A percentile compares a stretch with the other conserved stretches of the same genome.
Conservation (phyloP, 2,888 invertebrate species). For the Epirrhoe tristata region DNA sequence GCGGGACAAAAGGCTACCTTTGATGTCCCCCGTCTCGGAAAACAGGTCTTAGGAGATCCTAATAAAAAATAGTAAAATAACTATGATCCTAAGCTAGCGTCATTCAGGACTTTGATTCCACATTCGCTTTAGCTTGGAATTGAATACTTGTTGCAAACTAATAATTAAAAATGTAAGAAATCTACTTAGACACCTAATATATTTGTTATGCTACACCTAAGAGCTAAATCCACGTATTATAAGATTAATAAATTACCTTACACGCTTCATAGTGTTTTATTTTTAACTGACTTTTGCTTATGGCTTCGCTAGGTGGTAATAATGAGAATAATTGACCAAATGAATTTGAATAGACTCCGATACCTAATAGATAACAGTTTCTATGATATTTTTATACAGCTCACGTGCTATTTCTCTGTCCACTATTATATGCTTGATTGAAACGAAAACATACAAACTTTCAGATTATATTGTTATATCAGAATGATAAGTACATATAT, state of each 20-base stretch:
- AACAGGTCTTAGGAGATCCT: neutral
- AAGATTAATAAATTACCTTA: constrained; percentile 15
- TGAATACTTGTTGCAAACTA: constrained; percentile 1
- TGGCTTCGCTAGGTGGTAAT: too few relatives aligned
- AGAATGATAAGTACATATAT: neutral
- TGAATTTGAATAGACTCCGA: too few relatives aligned
- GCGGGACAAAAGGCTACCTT: constrained; percentile 39
- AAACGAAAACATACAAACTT: too few relatives aligned
- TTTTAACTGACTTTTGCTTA: neutral
- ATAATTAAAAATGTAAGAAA: neutral
- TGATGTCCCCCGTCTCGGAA: constrained; percentile 29
- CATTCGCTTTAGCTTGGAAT: constrained; percentile 1
- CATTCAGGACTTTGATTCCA: neutral
- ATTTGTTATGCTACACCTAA: too few relatives aligned
- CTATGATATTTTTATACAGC: too few relatives aligned
- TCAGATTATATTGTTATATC: neutral
- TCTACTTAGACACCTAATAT: neutral
- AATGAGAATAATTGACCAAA: too few relatives aligned
- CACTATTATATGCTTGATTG: too few relatives aligned
- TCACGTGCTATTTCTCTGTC: too few relatives aligned
- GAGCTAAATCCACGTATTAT: neutral
- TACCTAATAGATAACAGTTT: too few relatives aligned
- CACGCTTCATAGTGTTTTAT: constrained; percentile 14
- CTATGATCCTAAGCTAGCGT: constrained; percentile 1
- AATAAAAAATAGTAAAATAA: neutral